Evolutionary conservation across 2,113 vertebrate genomes (phyloP).

Genomic region (Strix uralensis): DNA sequence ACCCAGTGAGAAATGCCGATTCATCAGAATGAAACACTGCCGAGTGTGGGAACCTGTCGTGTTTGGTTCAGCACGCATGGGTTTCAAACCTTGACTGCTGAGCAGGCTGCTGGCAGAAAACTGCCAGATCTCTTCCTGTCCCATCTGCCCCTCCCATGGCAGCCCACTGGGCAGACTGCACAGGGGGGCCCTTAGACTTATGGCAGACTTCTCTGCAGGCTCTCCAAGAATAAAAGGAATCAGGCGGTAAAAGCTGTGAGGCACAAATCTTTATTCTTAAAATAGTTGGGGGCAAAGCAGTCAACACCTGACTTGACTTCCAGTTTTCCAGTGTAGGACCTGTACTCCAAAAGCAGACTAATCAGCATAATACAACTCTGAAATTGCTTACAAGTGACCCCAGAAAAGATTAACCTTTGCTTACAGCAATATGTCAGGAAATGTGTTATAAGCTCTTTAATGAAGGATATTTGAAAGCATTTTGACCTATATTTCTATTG

Average conservation of each 20-base stretch:
- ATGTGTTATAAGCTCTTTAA: background rate
- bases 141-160: background rate
- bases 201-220: background rate
- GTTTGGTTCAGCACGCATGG: background rate
- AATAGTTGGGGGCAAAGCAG: background rate
- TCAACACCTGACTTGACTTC: background rate
- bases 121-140: background rate
- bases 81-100: background rate
- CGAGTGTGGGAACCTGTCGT: background rate
- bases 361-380: background rate
- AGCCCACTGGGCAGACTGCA: background rate
- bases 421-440: background rate
- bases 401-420: background rate
- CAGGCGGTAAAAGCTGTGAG: background rate
- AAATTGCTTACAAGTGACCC: background rate
- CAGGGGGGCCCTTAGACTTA: rapidly evolving
- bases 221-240: background rate
- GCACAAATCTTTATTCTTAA: background rate
- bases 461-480: background rate
- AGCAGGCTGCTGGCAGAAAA: background rate
- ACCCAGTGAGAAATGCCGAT: background rate
- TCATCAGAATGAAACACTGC: background rate
- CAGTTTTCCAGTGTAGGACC: background rate
- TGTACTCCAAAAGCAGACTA: background rate
- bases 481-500: background rate